Conservation (phyloP, 2,888 invertebrate species). For the Tetrapedia diversipes region DNA sequence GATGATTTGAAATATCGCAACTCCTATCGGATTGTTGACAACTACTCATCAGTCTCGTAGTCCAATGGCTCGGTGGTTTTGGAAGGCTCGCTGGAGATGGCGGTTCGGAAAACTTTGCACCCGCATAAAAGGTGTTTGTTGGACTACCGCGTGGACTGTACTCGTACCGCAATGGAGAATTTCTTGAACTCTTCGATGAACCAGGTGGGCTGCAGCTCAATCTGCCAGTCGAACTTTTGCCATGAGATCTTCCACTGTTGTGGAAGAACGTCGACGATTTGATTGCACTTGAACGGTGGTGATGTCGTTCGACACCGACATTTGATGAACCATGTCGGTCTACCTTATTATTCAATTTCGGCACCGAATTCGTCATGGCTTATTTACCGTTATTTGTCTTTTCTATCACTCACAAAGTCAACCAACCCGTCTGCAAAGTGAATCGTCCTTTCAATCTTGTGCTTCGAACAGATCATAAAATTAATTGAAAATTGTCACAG, state of each 20-base stretch:
- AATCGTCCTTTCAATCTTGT: slow-evolving; percentile 7
- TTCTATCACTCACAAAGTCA: slow-evolving; percentile 33
- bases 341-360: slow-evolving; percentile 78
- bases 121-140: slow-evolving; percentile 84
- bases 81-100: slow-evolving; percentile 91
- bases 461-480: neutral
- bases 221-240: slow-evolving; percentile 68
- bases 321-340: slow-evolving; percentile 80
- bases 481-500: neutral
- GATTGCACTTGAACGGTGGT: slow-evolving; percentile 64
- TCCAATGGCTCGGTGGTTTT: slow-evolving; percentile 92
- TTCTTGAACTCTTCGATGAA: slow-evolving; percentile 70
- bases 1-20: slow-evolving; percentile 75
- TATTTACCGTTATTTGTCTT: slow-evolving; percentile 20
- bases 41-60: slow-evolving; percentile 77
- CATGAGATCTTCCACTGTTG: slow-evolving; percentile 62
- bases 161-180: slow-evolving; percentile 69
- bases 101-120: slow-evolving; percentile 92
- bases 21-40: slow-evolving; percentile 71
- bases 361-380: slow-evolving; percentile 81
- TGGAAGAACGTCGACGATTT: slow-evolving; percentile 74
- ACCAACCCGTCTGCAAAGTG: slow-evolving; percentile 54
- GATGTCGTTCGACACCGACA: slow-evolving; percentile 71
- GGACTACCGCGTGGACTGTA: slow-evolving; percentile 79
- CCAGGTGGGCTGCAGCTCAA: slow-evolving; percentile 76